A percentile compares a stretch with the other conserved stretches of the same genome.
phyloP scores from a whole-genome alignment of 2,113 vertebrate species.

The Lepisosteus oculatus region DNA sequence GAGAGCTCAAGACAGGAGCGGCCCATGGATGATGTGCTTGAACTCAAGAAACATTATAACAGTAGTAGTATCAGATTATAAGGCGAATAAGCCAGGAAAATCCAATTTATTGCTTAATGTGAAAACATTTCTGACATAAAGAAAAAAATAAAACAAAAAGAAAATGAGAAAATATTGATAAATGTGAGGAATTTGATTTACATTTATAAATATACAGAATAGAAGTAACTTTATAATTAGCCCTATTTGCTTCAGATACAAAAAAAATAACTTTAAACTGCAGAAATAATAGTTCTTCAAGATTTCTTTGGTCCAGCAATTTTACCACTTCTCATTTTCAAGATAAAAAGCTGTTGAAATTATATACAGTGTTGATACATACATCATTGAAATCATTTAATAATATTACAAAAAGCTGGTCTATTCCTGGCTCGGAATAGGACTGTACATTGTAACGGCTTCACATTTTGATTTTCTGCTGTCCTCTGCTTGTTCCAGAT shows the following conservation, averaged over 20 bases:
- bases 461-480: conserved; percentile 59
- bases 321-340: too few species aligned
- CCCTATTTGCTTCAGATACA: conserved; percentile 39
- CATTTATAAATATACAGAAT: conserved; percentile 8
- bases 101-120: too few species aligned
- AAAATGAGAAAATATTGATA: not conserved
- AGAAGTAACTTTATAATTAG: conserved; percentile 42
- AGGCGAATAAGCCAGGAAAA: too few species aligned
- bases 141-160: too few species aligned
- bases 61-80: too few species aligned
- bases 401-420: conserved; percentile 51
- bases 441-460: conserved; percentile 48
- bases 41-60: too few species aligned
- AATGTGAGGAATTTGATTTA: not conserved
- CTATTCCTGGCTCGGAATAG: conserved; percentile 53
- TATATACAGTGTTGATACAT: conserved; percentile 51
- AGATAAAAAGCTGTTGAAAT: conserved; percentile 40
- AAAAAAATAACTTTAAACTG: conserved; percentile 52
- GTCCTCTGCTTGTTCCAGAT: conserved; percentile 24
- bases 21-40: too few species aligned
- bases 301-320: too few species aligned
- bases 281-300: conserved; percentile 58
- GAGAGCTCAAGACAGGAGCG: too few species aligned
- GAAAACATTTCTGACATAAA: too few species aligned
- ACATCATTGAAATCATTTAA: conserved; percentile 62